Conservation (phyloP, 2,113 vertebrate genomes). For the Catagonus wagneri region DNA sequence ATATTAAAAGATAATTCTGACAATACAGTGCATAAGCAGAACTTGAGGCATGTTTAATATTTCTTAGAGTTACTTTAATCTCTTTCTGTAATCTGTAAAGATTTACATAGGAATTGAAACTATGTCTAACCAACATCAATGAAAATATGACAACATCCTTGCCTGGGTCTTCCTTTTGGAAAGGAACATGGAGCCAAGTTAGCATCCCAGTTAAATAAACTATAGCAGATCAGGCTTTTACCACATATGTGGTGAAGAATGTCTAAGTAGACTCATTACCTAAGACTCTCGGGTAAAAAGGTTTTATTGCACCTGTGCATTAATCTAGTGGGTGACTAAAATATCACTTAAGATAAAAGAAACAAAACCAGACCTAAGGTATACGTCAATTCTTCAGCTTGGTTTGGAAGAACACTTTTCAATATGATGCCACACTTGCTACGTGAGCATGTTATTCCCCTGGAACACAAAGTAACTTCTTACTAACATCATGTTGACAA, state of each 20-base stretch:
- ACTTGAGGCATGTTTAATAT: neutral
- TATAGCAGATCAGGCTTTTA: neutral
- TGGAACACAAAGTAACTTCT: constrained; percentile 53
- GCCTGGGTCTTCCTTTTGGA: neutral
- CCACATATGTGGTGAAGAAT: neutral
- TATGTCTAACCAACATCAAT: neutral
- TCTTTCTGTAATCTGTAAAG: neutral
- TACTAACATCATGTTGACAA: constrained; percentile 47
- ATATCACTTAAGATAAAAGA: constrained; percentile 35
- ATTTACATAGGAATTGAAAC: neutral
- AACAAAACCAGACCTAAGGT: constrained; percentile 10
- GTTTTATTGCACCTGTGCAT: neutral
- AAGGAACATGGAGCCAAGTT: neutral
- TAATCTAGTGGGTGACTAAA: constrained; percentile 29
- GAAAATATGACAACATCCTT: neutral
- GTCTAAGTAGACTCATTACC: neutral
- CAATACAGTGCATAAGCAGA: neutral
- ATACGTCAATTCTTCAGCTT: constrained; percentile 1
- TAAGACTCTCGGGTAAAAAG: neutral
- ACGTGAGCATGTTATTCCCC: constrained; percentile 43
- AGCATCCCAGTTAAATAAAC: neutral
- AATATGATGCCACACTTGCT: constrained; percentile 37
- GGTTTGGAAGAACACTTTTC: constrained; percentile 52
- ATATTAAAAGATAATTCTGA: neutral
- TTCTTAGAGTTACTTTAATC: neutral